These are phyloP conservation scores for Enteromius fasciolatus DNA, from an alignment of 2,797 vertebrate species.

Conservation along the genomic window DNA sequence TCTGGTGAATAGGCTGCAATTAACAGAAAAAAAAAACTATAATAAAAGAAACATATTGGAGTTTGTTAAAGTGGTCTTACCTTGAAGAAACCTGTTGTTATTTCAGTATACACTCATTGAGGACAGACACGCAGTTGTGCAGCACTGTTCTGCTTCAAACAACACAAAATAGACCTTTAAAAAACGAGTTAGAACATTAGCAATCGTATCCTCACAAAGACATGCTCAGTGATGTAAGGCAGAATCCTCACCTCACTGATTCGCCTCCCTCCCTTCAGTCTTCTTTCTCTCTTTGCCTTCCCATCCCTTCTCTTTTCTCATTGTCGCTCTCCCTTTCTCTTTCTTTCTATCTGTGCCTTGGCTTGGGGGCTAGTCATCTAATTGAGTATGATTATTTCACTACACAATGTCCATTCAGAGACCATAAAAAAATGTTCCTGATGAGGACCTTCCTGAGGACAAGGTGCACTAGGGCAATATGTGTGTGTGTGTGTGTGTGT, in stretches of 20 bases:
- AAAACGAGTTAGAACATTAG: constrained; percentile 18
- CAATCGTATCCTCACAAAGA: constrained; percentile 38
- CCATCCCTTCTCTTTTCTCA: constrained; percentile 10
- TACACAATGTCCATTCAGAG: constrained; percentile 41
- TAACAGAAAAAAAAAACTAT: background rate
- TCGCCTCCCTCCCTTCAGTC: constrained; percentile 34
- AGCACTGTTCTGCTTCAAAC: background rate
- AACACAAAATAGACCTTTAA: constrained; percentile 22
- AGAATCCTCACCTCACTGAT: constrained; percentile 38
- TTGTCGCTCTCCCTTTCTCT: constrained; percentile 14
- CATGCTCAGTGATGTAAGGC: constrained; percentile 25
- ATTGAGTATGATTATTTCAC: constrained; percentile 44
- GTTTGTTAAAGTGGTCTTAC: constrained; percentile 30
- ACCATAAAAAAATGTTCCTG: constrained; percentile 5
- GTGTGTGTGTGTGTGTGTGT: background rate
- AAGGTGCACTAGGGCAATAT: constrained; percentile 33
- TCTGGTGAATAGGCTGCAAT: background rate
- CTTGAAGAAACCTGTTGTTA: constrained; percentile 18
- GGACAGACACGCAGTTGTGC: background rate
- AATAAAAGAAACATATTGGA: background rate
- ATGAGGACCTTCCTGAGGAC: constrained; percentile 29
- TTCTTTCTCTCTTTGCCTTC: constrained; percentile 9
- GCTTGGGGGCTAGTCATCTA: constrained; percentile 28
- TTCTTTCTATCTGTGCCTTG: background rate
- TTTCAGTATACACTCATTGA: constrained; percentile 28